Evolutionary conservation across 2,888 invertebrate species (phyloP).

Genomic region (Gnatocerus cornutus): DNA sequence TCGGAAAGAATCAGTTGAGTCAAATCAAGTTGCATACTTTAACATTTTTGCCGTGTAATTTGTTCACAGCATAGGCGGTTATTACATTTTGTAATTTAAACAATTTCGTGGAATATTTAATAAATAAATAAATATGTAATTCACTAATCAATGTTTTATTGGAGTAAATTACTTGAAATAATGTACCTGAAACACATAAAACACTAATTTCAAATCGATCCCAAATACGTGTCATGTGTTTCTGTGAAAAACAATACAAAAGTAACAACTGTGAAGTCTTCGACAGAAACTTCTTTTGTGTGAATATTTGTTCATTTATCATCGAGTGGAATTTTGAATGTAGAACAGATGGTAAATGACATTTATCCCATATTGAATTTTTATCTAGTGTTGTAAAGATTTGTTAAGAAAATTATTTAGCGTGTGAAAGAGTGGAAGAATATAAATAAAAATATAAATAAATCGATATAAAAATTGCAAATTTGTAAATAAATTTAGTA

Average conservation of each 20-base stretch:
- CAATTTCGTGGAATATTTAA: no score
- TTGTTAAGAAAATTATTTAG: conserved; percentile 15
- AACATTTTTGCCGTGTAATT: no score
- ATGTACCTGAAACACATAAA: conserved; percentile 27
- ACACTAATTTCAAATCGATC: conserved; percentile 33
- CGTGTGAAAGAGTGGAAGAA: no score
- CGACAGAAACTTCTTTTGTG: not conserved
- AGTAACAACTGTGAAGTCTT: not conserved
- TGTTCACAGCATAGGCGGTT: no score
- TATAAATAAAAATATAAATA: no score
- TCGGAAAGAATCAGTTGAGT: no score
- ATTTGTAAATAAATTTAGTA: not conserved
- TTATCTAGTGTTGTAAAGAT: conserved; percentile 1
- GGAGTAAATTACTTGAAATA: conserved; percentile 21
- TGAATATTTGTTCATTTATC: not conserved
- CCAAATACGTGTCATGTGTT: conserved; percentile 13
- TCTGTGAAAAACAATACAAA: conserved; percentile 6
- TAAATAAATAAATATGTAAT: not conserved
- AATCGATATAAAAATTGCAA: not conserved
- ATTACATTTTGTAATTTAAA: no score
- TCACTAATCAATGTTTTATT: conserved; percentile 22
- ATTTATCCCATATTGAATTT: not conserved
- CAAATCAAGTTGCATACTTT: no score
- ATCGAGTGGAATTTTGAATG: conserved; percentile 3
- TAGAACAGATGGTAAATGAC: conserved; percentile 6